phyloP scores from a whole-genome alignment of 1,140 invertebrate species.

The Diploscapter pachys region DNA sequence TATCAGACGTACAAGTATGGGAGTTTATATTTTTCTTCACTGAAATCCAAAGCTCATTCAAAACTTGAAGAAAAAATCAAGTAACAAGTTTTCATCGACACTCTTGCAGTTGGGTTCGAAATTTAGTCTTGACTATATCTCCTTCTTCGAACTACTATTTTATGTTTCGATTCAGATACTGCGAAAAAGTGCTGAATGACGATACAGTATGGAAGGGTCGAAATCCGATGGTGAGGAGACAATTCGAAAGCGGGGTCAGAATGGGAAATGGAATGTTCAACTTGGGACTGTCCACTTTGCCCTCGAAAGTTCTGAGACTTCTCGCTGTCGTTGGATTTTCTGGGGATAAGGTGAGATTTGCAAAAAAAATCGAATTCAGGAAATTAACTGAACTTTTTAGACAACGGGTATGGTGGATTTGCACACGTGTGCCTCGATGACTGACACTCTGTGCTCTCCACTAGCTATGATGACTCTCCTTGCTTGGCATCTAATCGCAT shows the following conservation, averaged over 20 bases:
- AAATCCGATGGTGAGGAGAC: slow-evolving; percentile 66
- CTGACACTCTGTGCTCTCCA: slow-evolving; percentile 44
- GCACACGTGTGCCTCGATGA: slow-evolving; percentile 32
- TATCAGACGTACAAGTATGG: slow-evolving; percentile 84
- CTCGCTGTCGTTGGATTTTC: slow-evolving; percentile 92
- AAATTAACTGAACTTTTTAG: slow-evolving; percentile 9
- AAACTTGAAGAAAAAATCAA: slow-evolving; percentile 3
- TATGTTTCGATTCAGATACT: slow-evolving; percentile 26
- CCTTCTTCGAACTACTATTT: too few relatives aligned
- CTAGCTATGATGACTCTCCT: slow-evolving; percentile 43
- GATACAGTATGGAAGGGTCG: slow-evolving; percentile 72
- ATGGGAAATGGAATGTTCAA: slow-evolving; percentile 87
- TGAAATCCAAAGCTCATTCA: too few relatives aligned
- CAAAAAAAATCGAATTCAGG: too few relatives aligned
- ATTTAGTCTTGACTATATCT: too few relatives aligned
- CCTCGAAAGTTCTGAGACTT: slow-evolving; percentile 77
- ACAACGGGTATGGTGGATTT: slow-evolving; percentile 45
- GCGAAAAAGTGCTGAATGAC: slow-evolving; percentile 72
- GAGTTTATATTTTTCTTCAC: background rate
- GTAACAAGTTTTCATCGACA: slow-evolving; percentile 8
- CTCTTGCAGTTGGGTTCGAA: too few relatives aligned
- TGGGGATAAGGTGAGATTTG: slow-evolving; percentile 75
- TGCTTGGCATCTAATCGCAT: slow-evolving; percentile 44
- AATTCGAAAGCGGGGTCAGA: slow-evolving; percentile 87
- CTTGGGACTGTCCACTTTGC: slow-evolving; percentile 86